phyloP scores from a whole-genome alignment of 2,113 vertebrate species.

The Xiphophorus couchianus region DNA sequence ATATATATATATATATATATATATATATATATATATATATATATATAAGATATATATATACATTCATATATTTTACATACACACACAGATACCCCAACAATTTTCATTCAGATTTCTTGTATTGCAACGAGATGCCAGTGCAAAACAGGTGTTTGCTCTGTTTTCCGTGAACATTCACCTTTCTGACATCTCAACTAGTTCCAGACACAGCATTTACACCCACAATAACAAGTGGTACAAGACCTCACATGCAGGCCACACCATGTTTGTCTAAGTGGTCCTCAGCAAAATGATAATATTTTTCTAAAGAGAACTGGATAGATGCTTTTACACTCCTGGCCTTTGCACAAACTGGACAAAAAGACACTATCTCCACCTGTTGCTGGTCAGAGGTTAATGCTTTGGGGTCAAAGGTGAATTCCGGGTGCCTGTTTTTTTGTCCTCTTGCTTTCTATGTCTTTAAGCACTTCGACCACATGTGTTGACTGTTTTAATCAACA shows the following conservation, averaged over 20 bases:
- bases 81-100: not conserved
- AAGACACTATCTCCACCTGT: constrained; percentile 83
- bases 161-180: constrained; percentile 67
- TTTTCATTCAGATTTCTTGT: constrained; percentile 20
- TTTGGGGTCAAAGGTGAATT: constrained; percentile 78
- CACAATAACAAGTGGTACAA: constrained; percentile 68
- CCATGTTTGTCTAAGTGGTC: constrained; percentile 64
- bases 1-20: no score
- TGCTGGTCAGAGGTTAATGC: constrained; percentile 80
- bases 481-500: constrained; percentile 75
- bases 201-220: constrained; percentile 77
- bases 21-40: no score
- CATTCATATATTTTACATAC: no score
- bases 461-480: constrained; percentile 69
- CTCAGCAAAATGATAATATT: constrained; percentile 83
- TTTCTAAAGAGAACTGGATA: constrained; percentile 65
- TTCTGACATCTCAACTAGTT: constrained; percentile 48
- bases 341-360: constrained; percentile 60
- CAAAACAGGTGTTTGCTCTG: constrained; percentile 79
- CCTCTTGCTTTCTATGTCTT: constrained; percentile 71
- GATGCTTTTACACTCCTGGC: constrained; percentile 63
- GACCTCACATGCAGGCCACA: constrained; percentile 80
- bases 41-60: no score
- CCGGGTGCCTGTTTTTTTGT: constrained; percentile 65
- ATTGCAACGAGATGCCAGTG: constrained; percentile 26